A percentile compares a stretch with the other conserved stretches of the same genome.
These are phyloP conservation scores for Orthonevra nobilis DNA, from an alignment of 2,888 invertebrate species.

Conservation along the genomic window DNA sequence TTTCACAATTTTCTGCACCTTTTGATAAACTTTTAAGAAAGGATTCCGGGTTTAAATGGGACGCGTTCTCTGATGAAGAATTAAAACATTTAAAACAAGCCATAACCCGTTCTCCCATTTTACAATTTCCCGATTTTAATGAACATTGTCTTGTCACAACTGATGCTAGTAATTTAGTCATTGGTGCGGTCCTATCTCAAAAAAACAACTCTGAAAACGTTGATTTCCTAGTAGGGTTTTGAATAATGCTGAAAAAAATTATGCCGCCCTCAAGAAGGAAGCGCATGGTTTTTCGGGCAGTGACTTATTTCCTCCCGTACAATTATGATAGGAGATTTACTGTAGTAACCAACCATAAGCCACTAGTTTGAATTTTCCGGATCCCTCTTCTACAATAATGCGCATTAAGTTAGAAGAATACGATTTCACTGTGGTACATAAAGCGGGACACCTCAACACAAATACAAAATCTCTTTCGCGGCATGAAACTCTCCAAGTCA, in stretches of 20 bases:
- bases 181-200: neutral
- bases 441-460: slow-evolving; percentile 1
- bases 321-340: slow-evolving; percentile 58
- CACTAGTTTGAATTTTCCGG: neutral
- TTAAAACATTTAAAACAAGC: slow-evolving; percentile 5
- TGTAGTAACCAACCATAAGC: slow-evolving; percentile 58
- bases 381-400: slow-evolving; percentile 64
- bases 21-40: slow-evolving; percentile 16
- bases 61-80: slow-evolving; percentile 16
- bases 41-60: slow-evolving; percentile 12
- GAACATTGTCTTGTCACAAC: neutral
- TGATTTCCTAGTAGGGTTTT: neutral
- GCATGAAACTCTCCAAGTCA: slow-evolving; percentile 7
- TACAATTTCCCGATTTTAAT: neutral
- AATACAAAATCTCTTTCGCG: slow-evolving; percentile 2
- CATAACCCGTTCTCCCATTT: neutral
- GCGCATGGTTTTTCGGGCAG: neutral
- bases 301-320: neutral
- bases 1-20: slow-evolving; percentile 1
- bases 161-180: neutral
- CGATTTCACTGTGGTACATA: slow-evolving; percentile 8
- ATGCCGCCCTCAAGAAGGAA: slow-evolving; percentile 9
- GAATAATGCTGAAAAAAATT: slow-evolving; percentile 1
- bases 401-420: slow-evolving; percentile 72
- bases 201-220: neutral